Evolutionary conservation across 2,888 invertebrate genomes (phyloP).

Genomic region (Dioctria rufipes): DNA sequence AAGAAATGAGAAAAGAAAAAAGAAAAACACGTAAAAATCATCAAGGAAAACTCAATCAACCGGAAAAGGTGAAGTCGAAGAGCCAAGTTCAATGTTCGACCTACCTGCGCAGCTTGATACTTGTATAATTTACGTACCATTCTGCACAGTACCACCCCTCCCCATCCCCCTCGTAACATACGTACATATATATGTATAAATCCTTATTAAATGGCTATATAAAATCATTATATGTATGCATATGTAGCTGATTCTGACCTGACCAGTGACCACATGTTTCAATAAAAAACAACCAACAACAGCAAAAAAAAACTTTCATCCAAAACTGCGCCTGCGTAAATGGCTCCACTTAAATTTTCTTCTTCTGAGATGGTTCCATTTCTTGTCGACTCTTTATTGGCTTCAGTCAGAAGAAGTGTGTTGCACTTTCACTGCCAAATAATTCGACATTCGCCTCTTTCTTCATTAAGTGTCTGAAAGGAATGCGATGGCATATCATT

Average conservation of each 20-base stretch:
- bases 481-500: no score
- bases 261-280: background rate
- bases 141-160: background rate
- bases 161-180: no score
- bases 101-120: constrained; percentile 27
- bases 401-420: background rate
- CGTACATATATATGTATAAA: no score
- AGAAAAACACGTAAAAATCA: background rate
- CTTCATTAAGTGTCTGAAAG: background rate
- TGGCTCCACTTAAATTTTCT: constrained; percentile 9
- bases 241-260: background rate
- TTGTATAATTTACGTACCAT: background rate
- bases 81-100: constrained; percentile 52
- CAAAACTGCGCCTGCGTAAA: background rate
- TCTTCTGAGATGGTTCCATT: background rate
- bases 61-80: constrained; percentile 47
- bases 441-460: background rate
- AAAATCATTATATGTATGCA: no score
- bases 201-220: background rate
- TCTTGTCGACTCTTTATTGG: background rate
- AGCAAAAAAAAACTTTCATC: constrained; percentile 39
- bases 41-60: constrained; percentile 49
- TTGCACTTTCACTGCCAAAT: constrained; percentile 45
- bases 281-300: background rate
- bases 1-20: background rate